Conservation (phyloP, 1,140 invertebrate species). For the Lineus longissimus region DNA sequence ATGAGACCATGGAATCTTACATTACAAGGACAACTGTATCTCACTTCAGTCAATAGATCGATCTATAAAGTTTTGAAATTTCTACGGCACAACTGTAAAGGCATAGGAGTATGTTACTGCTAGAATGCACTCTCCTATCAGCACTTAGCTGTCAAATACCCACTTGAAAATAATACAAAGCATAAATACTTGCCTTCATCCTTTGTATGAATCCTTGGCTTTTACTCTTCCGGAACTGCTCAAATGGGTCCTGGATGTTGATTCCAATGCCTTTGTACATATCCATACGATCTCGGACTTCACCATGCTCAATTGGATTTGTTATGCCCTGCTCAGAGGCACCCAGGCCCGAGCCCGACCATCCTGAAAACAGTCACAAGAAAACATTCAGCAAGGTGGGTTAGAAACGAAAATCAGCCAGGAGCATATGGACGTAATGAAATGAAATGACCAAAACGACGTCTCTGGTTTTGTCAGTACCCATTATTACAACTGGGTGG, state of each 20-base stretch:
- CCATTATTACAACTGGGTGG: no score
- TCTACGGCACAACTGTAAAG: no score
- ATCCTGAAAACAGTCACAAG: constrained; percentile 57
- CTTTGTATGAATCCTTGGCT: constrained; percentile 92
- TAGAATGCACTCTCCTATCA: no score
- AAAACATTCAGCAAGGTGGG: neutral
- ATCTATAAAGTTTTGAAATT: no score
- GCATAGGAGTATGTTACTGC: no score
- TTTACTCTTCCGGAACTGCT: constrained; percentile 94
- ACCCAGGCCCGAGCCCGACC: constrained; percentile 84
- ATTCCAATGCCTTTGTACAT: constrained; percentile 87
- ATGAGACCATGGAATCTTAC: no score
- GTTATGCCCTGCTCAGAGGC: constrained; percentile 91
- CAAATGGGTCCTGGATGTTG: constrained; percentile 82
- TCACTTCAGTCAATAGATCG: no score
- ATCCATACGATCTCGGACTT: constrained; percentile 84
- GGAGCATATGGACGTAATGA: neutral
- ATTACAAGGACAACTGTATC: no score
- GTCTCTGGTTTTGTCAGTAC: no score
- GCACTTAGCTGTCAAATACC: no score
- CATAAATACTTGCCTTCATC: constrained; percentile 90
- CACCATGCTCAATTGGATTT: constrained; percentile 85
- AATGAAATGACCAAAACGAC: neutral
- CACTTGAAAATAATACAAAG: no score
- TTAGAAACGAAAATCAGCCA: neutral